These are phyloP conservation scores for Buathra laborator DNA, from an alignment of 2,888 invertebrate genomes.

Conservation along the genomic window DNA sequence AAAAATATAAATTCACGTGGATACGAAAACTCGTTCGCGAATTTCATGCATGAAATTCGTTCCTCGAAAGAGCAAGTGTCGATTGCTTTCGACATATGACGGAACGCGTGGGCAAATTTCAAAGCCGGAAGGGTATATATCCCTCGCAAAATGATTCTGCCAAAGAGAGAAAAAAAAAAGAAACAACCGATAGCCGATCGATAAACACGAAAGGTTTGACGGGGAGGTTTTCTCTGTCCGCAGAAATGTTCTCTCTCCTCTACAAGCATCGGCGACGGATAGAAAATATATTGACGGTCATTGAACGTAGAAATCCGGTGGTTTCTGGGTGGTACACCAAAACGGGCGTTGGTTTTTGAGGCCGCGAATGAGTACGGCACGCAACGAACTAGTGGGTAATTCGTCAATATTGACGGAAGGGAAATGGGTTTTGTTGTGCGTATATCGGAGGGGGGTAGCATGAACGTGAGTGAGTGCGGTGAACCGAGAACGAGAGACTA, in stretches of 20 bases:
- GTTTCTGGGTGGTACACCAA: constrained; percentile 48
- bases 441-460: constrained; percentile 47
- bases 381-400: constrained; percentile 63
- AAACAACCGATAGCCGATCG: neutral
- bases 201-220: neutral
- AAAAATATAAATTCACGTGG: neutral
- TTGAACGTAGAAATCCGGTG: neutral
- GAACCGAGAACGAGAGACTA: too few species aligned
- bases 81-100: neutral
- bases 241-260: constrained; percentile 11
- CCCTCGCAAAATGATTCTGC: neutral
- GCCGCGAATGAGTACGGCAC: constrained; percentile 49
- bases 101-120: neutral
- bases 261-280: neutral
- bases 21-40: neutral
- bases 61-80: neutral
- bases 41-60: neutral
- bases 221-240: neutral
- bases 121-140: neutral
- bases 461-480: constrained; percentile 41
- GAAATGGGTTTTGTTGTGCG: constrained; percentile 71
- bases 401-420: constrained; percentile 72
- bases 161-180: neutral
- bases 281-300: neutral
- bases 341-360: constrained; percentile 60